Conservation (phyloP, 2,797 vertebrate genomes). For the Echiichthys vipera region DNA sequence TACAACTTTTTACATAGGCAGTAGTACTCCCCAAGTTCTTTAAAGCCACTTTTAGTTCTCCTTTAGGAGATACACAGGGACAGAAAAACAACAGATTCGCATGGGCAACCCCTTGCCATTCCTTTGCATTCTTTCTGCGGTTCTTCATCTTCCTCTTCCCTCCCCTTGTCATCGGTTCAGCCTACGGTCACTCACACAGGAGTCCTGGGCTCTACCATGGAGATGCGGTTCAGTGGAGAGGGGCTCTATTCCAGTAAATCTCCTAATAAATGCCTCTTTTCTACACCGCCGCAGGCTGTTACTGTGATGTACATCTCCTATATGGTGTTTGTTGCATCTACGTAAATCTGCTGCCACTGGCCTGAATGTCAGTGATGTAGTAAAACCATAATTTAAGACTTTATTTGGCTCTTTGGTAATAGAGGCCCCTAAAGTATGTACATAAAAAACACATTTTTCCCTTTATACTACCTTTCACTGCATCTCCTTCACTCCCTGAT, state of each 20-base stretch:
- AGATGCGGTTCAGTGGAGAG: constrained; percentile 61
- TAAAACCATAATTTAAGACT: constrained; percentile 42
- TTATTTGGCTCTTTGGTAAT: constrained; percentile 32
- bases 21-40: neutral
- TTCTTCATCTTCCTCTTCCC: constrained; percentile 19
- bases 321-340: constrained; percentile 14
- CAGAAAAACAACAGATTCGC: constrained; percentile 36
- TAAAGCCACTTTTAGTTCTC: neutral
- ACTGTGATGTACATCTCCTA: constrained; percentile 13
- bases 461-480: neutral
- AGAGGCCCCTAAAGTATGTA: neutral
- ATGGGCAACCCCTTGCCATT: constrained; percentile 13
- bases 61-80: neutral
- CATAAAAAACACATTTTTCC: constrained; percentile 37
- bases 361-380: constrained; percentile 30
- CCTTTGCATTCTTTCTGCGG: constrained; percentile 50
- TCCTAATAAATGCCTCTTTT: constrained; percentile 32
- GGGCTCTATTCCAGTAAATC: constrained; percentile 61
- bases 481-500: constrained; percentile 32
- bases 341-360: constrained; percentile 30
- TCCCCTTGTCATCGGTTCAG: constrained; percentile 27
- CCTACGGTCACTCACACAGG: constrained; percentile 26
- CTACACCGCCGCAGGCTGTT: constrained; percentile 21
- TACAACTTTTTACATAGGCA: neutral
- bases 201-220: constrained; percentile 72